Conservation (phyloP, 1,140 invertebrate genomes). For the Hetaerina americana region DNA sequence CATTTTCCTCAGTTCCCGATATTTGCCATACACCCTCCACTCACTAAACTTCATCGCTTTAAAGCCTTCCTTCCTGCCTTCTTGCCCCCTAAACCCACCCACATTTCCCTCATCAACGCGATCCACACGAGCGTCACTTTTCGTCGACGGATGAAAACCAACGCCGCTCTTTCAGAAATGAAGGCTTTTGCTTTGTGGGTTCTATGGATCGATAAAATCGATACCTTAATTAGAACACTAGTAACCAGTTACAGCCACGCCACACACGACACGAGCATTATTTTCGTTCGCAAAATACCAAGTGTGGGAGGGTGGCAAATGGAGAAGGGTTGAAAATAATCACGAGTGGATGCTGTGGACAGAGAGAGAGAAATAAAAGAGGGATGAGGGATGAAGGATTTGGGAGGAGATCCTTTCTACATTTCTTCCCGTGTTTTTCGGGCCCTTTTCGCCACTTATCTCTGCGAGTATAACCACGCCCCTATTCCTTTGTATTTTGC, state of each 20-base stretch:
- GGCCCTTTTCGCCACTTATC: too few species aligned
- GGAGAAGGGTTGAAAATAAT: too few species aligned
- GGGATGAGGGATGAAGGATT: too few species aligned
- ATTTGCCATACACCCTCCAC: too few species aligned
- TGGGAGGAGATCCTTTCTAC: neutral
- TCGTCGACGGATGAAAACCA: neutral
- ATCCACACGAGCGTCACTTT: neutral
- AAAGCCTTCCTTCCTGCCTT: neutral
- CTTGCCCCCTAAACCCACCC: neutral
- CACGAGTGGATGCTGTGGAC: too few species aligned
- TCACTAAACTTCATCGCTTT: neutral
- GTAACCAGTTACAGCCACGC: neutral
- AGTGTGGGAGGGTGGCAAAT: too few species aligned
- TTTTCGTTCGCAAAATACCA: too few species aligned
- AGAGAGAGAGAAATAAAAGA: too few species aligned
- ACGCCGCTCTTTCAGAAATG: neutral
- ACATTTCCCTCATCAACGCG: neutral
- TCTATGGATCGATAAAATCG: neutral
- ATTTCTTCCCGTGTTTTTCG: neutral
- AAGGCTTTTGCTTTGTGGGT: neutral
- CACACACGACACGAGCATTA: neutral
- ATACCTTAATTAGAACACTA: neutral
- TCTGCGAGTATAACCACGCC: too few species aligned
- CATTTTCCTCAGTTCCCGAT: too few species aligned
- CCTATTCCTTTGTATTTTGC: too few species aligned